Base-by-base conservation (phyloP, 2,888 invertebrate genomes). In the Drosophila mulleri region DNA sequence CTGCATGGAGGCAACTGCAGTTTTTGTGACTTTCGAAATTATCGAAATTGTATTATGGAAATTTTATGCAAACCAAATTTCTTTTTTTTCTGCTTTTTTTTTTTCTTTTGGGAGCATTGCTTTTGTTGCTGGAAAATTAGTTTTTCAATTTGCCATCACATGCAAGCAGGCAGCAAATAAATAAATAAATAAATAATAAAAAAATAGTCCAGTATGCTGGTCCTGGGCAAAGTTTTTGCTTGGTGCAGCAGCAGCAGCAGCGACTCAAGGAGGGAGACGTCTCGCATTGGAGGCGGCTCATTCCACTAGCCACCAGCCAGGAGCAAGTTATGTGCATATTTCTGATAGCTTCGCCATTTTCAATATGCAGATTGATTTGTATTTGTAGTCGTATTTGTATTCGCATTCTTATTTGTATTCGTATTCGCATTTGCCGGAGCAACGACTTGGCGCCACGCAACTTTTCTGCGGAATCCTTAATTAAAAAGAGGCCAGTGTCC, bases 1-100 rank as follows among this genome's bases (percentile, higher is more conserved):
- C 58, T 69, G 66, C 80, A 69, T 2, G 11, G 39, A 50, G 41
- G 39, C 29, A 50, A 53, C 37, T 76, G 77, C 73, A 76, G 63
- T 69, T 80, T 54, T 50, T 67, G 45, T 20, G 71, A 79, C 78
- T 80, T 74, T 58, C 57, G 65, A 85, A 89, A 87, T 85, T 89
- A 85, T 85, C 87, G 89, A 89, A 89, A 87, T 89, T 83, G 71
- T 80, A 78, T 89, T 85, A 85, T 85, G 88, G 82, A 87, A 89
- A 89, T 89, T 87, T 82, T 72, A 83, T 89, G 84, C 88, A 89
- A 85, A 73, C 65, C 72, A 66, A 12, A 12, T 50, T 48, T 26
- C 8, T 16, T 8, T 26, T 26, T 26, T 18, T n/a, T 41, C 11
- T 20, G n/a, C n/a, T n/a, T n/a, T n/a, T n/a, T n/a, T n/a, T n/a